Conservation (phyloP, 2,797 vertebrate genomes). For the Otus scops region DNA sequence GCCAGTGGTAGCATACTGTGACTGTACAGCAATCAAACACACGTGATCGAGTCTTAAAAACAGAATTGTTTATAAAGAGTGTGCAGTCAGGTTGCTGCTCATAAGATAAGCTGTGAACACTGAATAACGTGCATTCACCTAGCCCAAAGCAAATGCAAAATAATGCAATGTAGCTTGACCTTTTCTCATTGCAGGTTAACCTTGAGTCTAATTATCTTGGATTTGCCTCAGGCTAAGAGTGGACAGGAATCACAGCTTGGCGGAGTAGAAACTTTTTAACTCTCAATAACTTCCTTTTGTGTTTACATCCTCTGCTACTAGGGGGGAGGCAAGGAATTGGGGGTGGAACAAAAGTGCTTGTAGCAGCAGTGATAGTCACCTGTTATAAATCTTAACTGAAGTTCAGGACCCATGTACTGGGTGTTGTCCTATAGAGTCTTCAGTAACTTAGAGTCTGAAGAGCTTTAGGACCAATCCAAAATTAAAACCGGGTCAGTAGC, state of each 20-base stretch:
- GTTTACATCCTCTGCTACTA: not conserved
- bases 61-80: not conserved
- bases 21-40: not conserved
- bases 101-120: not conserved
- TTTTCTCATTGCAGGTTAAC: conserved; percentile 58
- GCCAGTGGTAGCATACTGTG: not conserved
- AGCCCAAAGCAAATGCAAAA: conserved; percentile 58
- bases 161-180: conserved; percentile 44
- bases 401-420: not conserved
- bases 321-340: not conserved
- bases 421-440: not conserved
- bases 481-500: not conserved
- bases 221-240: conserved; percentile 37
- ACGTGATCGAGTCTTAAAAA: not conserved
- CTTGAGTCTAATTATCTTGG: conserved; percentile 40
- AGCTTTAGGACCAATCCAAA: not conserved
- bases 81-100: not conserved
- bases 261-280: conserved; percentile 17
- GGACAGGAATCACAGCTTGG: conserved; percentile 30
- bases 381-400: not conserved
- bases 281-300: not conserved
- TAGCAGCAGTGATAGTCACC: not conserved
- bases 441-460: not conserved
- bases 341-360: not conserved
- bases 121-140: conserved; percentile 5